Evolutionary conservation across 2,797 vertebrate genomes (phyloP).

Genomic region (Syndactyla subalaris): DNA sequence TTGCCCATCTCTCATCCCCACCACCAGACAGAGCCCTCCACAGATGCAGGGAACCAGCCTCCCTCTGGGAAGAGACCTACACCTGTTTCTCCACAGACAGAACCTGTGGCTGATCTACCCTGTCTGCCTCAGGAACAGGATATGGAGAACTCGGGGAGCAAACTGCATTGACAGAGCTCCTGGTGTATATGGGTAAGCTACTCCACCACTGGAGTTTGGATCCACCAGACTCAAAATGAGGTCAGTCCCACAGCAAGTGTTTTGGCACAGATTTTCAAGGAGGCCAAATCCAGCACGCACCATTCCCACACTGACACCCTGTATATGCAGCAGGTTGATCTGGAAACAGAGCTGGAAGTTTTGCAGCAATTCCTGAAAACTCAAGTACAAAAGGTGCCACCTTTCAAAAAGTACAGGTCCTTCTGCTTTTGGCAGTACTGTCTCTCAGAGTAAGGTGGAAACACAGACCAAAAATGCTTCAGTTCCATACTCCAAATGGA

Average conservation of each 20-base stretch:
- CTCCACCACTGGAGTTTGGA: not conserved
- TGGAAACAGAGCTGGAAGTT: not conserved
- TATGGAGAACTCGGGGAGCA: fast-evolving
- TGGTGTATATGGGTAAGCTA: not conserved
- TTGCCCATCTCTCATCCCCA: not conserved
- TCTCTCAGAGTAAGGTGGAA: not conserved
- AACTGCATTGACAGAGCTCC: not conserved
- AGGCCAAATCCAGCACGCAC: not conserved
- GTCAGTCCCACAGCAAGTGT: not conserved
- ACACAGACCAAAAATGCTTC: not conserved
- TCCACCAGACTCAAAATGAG: not conserved
- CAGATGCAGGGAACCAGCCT: fast-evolving
- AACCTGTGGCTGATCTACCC: not conserved
- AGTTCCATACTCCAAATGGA: not conserved
- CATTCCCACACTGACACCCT: fast-evolving
- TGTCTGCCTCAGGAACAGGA: not conserved
- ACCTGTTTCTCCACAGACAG: not conserved
- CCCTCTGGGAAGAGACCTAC: not conserved
- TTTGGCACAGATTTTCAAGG: not conserved
- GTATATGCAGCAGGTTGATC: not conserved
- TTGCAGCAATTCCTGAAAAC: not conserved
- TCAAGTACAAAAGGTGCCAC: not conserved
- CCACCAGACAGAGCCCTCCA: fast-evolving
- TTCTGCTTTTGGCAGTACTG: not conserved
- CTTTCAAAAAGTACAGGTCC: not conserved